phyloP scores from a whole-genome alignment of 2,797 vertebrate genomes.

The Gallinago nigripennis region DNA sequence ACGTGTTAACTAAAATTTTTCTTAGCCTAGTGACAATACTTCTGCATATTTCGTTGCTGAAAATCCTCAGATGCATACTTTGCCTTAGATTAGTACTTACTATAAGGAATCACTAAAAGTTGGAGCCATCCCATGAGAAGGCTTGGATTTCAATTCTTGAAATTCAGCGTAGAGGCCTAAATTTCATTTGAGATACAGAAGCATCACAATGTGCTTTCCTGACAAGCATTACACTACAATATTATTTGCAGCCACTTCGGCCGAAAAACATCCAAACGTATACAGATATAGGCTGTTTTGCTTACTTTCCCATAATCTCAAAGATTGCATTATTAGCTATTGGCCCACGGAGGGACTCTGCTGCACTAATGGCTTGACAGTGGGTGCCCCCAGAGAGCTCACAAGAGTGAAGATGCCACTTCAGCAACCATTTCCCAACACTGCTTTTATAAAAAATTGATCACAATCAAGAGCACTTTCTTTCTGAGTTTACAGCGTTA shows the following conservation, averaged over 20 bases:
- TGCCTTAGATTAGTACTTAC: not conserved
- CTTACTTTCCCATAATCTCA: not conserved
- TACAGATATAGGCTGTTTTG: not conserved
- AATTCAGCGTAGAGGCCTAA: not conserved
- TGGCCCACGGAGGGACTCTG: fast-evolving
- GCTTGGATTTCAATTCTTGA: not conserved
- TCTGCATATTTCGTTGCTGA: not conserved
- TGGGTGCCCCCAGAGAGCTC: not conserved
- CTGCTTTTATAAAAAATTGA: not conserved
- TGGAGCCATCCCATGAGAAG: not conserved
- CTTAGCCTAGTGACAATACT: not conserved
- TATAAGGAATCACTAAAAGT: not conserved
- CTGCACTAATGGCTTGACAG: not conserved
- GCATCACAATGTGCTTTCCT: not conserved
- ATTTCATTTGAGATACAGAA: not conserved
- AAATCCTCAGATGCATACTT: not conserved
- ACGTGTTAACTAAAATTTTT: not conserved
- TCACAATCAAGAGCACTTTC: not conserved
- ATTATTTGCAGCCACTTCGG: not conserved
- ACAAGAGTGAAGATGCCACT: not conserved
- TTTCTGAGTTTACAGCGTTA: not conserved
- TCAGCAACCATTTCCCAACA: not conserved
- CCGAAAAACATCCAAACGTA: fast-evolving
- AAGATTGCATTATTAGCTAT: not conserved
- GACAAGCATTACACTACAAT: not conserved